Conservation (phyloP, 64 coral and sea anemone genomes). For the Dendronephthya gigantea region DNA sequence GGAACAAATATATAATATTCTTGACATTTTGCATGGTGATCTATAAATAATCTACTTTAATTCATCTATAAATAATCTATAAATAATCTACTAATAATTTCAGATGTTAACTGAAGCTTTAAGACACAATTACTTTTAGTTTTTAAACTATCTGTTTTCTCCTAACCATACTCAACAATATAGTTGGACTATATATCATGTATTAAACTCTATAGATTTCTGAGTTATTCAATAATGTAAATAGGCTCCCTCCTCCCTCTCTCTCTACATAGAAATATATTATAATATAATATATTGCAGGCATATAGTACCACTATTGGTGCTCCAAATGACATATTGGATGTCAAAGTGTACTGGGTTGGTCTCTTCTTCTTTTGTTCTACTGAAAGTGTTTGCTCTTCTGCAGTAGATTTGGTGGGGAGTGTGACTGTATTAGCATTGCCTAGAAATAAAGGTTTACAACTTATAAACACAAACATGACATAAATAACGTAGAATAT, state of each 20-base stretch:
- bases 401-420: not conserved
- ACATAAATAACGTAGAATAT: not conserved
- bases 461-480: not conserved
- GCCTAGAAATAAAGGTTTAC: not conserved
- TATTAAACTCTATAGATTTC: too few relatives aligned
- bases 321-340: not conserved
- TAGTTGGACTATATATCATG: too few relatives aligned
- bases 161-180: too few relatives aligned
- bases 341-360: not conserved
- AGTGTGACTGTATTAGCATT: not conserved
- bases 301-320: not conserved
- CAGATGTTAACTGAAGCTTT: too few relatives aligned
- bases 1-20: not conserved
- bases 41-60: too few relatives aligned
- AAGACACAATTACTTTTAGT: too few relatives aligned
- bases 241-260: not conserved
- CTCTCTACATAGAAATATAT: not conserved
- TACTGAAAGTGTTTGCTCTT: not conserved
- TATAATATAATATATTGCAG: not conserved
- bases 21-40: too few relatives aligned
- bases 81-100: too few relatives aligned
- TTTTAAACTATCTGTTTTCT: too few relatives aligned
- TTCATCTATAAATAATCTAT: too few relatives aligned
- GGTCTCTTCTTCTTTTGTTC: not conserved
- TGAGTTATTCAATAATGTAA: not conserved